Evolutionary conservation across 2,888 invertebrate species (phyloP), one percentile per base, ranked within the genome.

Genomic region (Sminthurides aquaticus): DNA sequence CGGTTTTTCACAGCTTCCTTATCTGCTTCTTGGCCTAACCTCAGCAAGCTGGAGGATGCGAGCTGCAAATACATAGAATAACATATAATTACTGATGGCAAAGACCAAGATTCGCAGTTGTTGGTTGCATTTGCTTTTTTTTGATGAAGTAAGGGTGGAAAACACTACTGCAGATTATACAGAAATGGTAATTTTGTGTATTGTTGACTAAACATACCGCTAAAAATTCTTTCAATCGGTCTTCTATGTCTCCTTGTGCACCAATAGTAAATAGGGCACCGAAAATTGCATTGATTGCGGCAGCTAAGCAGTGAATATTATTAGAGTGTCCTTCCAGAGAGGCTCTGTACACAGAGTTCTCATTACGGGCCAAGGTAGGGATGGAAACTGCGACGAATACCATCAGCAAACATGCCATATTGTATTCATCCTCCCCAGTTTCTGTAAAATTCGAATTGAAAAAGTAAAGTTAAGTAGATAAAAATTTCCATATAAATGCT

Each of bases 331-430:
- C 96, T 81, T 91, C 89, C 65, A 90, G 81, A 0, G 91, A 89
- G 0, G 92, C 89, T 66, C 90, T 83, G 77, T 91, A 92, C 76
- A 92, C 91, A 0, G 95, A 92, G 62, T 86, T 87, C 67, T 97
- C 96, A 75, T 87, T 90, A 66, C 90, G 85, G 1, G 98, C 96
- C 59, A 99, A 82, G 79, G 93, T 90, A 1, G 98, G 98, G 74
- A 99, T 88, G 0, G 97, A 94, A 20, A 99, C 96, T 0, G 99
- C 98, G 0, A 99, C 92, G 79, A 98, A 99, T 3, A 99, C 99
- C 94, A 99, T 95, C 66, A 99, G 79, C 49, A 99, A 81, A 78
- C 99, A 99, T 1, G 96, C 92, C 48, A 93, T 82, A 29, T 91
- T 83, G 80, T 97, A 96, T 76, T 97, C 95, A 74, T 96, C 95